Conservation (phyloP, 2,797 vertebrate species). For the Coreius guichenoti region DNA sequence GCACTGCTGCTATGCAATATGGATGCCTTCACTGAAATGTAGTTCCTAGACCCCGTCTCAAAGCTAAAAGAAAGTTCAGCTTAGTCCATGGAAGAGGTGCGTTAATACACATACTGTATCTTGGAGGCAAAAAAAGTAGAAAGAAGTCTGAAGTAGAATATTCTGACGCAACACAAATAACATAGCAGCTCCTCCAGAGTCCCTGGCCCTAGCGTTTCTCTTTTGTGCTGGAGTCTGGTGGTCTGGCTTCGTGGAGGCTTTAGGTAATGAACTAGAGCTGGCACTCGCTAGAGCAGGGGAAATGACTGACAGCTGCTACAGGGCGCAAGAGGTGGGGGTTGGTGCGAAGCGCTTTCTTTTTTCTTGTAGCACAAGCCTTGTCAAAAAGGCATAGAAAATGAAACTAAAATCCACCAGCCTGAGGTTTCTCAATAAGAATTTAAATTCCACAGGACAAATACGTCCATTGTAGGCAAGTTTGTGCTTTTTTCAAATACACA, state of each 20-base stretch:
- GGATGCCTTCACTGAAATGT: slow-evolving; percentile 55
- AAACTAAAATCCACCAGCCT: slow-evolving; percentile 53
- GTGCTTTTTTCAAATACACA: slow-evolving; percentile 27
- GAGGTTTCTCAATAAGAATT: slow-evolving; percentile 51
- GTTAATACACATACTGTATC: slow-evolving; percentile 49
- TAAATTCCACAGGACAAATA: slow-evolving; percentile 48
- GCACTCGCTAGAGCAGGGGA: slow-evolving; percentile 47
- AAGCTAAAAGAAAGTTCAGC: slow-evolving; percentile 49
- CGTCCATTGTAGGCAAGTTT: slow-evolving; percentile 5
- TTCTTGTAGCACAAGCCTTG: slow-evolving; percentile 51
- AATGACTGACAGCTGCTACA: slow-evolving; percentile 65
- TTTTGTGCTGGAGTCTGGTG: slow-evolving; percentile 39
- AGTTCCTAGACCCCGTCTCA: slow-evolving; percentile 50
- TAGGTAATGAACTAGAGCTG: slow-evolving; percentile 54
- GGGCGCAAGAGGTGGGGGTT: slow-evolving; percentile 44
- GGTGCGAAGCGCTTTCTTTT: slow-evolving; percentile 45
- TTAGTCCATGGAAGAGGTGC: slow-evolving; percentile 47
- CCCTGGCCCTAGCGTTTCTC: slow-evolving; percentile 37
- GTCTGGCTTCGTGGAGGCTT: slow-evolving; percentile 53
- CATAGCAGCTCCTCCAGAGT: slow-evolving; percentile 46
- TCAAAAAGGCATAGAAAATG: slow-evolving; percentile 44
- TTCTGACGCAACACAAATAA: slow-evolving; percentile 60
- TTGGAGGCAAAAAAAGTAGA: slow-evolving; percentile 44
- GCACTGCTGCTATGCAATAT: slow-evolving; percentile 54
- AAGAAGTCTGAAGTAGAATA: slow-evolving; percentile 41